Percentiles rank a stretch among this genome's conserved stretches.
phyloP scores from a whole-genome alignment of 2,797 vertebrate genomes.

The Telmatherina bonti region DNA sequence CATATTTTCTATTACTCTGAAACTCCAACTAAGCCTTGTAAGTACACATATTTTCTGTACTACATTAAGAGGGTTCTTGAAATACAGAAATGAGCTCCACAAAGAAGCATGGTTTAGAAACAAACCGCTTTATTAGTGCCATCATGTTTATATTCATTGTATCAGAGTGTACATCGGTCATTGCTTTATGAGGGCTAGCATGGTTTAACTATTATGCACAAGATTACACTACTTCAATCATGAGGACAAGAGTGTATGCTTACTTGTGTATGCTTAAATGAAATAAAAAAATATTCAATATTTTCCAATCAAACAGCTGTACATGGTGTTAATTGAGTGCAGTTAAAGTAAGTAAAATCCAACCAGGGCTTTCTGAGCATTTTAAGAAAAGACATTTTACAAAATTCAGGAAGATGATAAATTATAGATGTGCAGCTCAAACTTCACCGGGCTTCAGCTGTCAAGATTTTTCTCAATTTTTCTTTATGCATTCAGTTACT shows the following conservation, averaged over 20 bases:
- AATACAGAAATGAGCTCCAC: constrained; percentile 44
- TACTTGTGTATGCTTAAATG: constrained; percentile 81
- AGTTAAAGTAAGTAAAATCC: neutral
- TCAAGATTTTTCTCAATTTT: neutral
- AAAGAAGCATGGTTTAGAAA: constrained; percentile 68
- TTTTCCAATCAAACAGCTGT: constrained; percentile 68
- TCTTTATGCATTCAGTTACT: neutral
- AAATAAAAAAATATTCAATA: constrained; percentile 68
- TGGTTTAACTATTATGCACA: constrained; percentile 80
- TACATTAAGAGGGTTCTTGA: constrained; percentile 35
- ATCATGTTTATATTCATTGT: constrained; percentile 70
- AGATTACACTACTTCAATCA: constrained; percentile 77
- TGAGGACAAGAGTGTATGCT: constrained; percentile 76
- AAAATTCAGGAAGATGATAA: neutral
- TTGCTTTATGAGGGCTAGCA: constrained; percentile 79
- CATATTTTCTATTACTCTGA: constrained; percentile 29
- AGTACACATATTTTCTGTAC: constrained; percentile 18
- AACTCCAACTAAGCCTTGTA: constrained; percentile 1
- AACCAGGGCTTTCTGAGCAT: neutral
- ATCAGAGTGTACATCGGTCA: constrained; percentile 59
- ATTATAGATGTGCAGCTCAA: neutral
- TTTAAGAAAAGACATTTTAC: neutral
- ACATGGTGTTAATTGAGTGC: constrained; percentile 25
- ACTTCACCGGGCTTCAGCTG: constrained; percentile 16
- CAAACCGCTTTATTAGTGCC: constrained; percentile 66